A percentile compares a stretch with the other conserved stretches of the same genome.
These are phyloP conservation scores for Drosophila pallidifrons DNA, from an alignment of 1,140 invertebrate genomes.

Conservation along the genomic window DNA sequence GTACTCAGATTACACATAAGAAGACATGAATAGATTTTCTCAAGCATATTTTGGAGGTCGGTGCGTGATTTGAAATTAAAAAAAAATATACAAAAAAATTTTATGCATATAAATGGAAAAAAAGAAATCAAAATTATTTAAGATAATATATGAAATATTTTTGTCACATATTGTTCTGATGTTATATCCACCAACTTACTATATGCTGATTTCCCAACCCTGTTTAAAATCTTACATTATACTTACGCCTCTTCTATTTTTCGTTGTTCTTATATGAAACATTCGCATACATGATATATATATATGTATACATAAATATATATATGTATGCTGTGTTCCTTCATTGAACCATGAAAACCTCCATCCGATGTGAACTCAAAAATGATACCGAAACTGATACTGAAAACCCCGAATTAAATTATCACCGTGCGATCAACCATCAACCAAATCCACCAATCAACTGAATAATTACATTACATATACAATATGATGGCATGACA, in stretches of 20 bases:
- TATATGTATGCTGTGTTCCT: slow-evolving; percentile 62
- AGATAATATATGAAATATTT: slow-evolving; percentile 33
- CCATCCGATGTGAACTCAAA: slow-evolving; percentile 43
- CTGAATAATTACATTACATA: slow-evolving; percentile 57
- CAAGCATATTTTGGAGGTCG: slow-evolving; percentile 85
- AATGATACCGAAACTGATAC: slow-evolving; percentile 42
- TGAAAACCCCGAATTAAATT: slow-evolving; percentile 16
- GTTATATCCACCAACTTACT: slow-evolving; percentile 48
- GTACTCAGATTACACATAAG: slow-evolving; percentile 60
- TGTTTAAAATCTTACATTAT: slow-evolving; percentile 44
- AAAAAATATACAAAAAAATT: slow-evolving; percentile 20
- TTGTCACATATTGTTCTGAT: slow-evolving; percentile 43
- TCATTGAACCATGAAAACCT: slow-evolving; percentile 55
- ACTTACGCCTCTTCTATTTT: slow-evolving; percentile 49
- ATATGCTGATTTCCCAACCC: slow-evolving; percentile 48
- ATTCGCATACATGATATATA: slow-evolving; percentile 26
- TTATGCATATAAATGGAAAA: slow-evolving; percentile 1
- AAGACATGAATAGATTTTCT: slow-evolving; percentile 84
- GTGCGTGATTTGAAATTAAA: slow-evolving; percentile 69
- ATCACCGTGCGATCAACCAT: slow-evolving; percentile 38
- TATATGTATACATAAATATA: slow-evolving; percentile 27
- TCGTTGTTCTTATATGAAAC: slow-evolving; percentile 51
- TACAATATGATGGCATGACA: slow-evolving; percentile 58
- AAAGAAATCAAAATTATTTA: slow-evolving; percentile 23
- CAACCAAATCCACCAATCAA: slow-evolving; percentile 48